Evolutionary conservation across 2,888 invertebrate genomes (phyloP), one percentile per base, ranked within the genome.

Genomic region (Chloroclystis v-ata): DNA sequence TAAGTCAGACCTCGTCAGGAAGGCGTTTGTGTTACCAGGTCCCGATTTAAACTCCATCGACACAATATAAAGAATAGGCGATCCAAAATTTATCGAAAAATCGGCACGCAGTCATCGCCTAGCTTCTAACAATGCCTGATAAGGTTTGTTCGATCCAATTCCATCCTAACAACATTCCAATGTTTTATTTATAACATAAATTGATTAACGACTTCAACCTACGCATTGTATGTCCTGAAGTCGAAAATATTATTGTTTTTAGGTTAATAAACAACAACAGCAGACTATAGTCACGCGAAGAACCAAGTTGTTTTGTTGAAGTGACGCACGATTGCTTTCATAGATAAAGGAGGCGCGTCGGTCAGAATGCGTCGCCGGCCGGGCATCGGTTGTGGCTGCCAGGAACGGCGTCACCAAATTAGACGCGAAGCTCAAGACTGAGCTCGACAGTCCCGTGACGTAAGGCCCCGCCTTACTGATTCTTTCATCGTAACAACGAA

Each of bases 371-470:
- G 75, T 77, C 57, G 50, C 40, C 47, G 41, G 29, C 29, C 43
- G 50, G 47, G 44, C 35, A 56, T 43, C 57, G 52, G 56, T 62
- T 63, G 55, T 56, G 57, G 59, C 57, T 61, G 63, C 60, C 61
- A 59, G 60, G 54, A 56, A 56, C 70, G 57, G 71, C 85, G 86
- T 85, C 86, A 85, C 86, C 80, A 82, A 84, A 83, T 84, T 84
- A 84, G 83, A 84, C 75, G 75, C 78, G 77, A 78, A 47, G 35
- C 30, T 46, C 43, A 28, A 70, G 61, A 56, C 63, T 59, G 59
- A 63, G 58, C 60, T 65, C 54, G 61, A 68, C 65, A 75, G 75
- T 75, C 75, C 37, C 28, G 49, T 45, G 49, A 54, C 70, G 69
- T 84, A 63, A 63, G 60, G 71, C 80, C 81, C 78, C 84, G 80